phyloP scores from a whole-genome alignment of 2,888 invertebrate genomes.

The Sicus ferrugineus region DNA sequence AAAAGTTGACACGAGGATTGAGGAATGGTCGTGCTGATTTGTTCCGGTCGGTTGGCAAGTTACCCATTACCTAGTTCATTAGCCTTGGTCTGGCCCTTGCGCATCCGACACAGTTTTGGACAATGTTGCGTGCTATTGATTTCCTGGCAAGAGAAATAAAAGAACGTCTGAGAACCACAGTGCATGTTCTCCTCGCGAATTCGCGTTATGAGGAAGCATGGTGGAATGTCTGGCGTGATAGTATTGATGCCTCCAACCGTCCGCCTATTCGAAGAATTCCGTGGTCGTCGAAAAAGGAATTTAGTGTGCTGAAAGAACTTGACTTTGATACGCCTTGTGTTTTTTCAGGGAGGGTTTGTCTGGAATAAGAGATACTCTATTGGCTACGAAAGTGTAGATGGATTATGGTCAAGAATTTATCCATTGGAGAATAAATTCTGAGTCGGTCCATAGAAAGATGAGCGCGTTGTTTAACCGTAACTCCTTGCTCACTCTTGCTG shows the following conservation, averaged over 20 bases:
- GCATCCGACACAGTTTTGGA: background rate
- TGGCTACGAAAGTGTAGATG: too few relatives aligned
- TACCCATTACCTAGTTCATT: conserved; percentile 2
- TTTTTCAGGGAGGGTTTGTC: too few relatives aligned
- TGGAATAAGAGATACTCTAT: too few relatives aligned
- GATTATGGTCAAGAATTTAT: too few relatives aligned
- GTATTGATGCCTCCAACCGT: background rate
- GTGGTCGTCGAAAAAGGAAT: background rate
- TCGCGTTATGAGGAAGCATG: background rate
- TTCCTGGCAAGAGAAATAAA: background rate
- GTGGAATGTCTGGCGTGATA: too few relatives aligned
- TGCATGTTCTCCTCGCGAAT: background rate
- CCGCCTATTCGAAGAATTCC: background rate
- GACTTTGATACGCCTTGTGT: too few relatives aligned
- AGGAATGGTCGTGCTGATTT: conserved; percentile 20
- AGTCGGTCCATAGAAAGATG: too few relatives aligned
- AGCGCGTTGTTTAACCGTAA: too few relatives aligned
- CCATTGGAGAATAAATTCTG: too few relatives aligned
- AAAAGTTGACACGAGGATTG: background rate
- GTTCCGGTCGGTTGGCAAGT: conserved; percentile 7
- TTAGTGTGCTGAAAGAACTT: background rate
- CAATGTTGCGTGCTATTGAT: background rate
- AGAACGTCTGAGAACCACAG: background rate
- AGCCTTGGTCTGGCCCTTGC: background rate
- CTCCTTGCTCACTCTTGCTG: too few relatives aligned